These are phyloP conservation scores for Ischnura elegans DNA, from an alignment of 2,888 invertebrate genomes.

Conservation along the genomic window DNA sequence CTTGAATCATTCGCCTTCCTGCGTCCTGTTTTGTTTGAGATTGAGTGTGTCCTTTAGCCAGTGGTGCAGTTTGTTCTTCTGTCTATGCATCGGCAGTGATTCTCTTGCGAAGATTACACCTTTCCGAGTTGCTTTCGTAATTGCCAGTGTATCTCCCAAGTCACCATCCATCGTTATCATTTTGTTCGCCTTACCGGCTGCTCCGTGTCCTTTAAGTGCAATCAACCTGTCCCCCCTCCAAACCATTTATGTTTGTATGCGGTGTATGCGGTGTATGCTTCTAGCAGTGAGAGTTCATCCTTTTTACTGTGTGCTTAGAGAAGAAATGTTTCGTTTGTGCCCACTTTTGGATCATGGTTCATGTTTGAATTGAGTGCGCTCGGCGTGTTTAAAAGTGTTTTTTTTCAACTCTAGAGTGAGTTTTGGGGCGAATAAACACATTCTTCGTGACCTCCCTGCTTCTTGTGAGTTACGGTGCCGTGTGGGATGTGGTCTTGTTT, in stretches of 20 bases:
- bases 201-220: not conserved
- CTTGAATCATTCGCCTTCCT: no score
- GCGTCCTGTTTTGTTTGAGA: no score
- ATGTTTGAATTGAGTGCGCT: not conserved
- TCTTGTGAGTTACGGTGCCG: not conserved
- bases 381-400: not conserved
- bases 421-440: not conserved
- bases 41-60: no score
- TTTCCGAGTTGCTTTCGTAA: no score
- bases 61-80: not conserved
- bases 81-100: no score
- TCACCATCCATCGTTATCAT: no score
- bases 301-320: not conserved
- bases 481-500: not conserved
- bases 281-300: not conserved
- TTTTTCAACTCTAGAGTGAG: not conserved
- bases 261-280: not conserved
- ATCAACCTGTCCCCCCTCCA: not conserved
- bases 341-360: not conserved
- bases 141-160: no score
- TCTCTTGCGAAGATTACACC: no score
- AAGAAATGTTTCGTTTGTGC: not conserved
- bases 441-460: not conserved
- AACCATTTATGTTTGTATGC: not conserved
- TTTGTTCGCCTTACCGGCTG: not conserved